A percentile compares a stretch with the other conserved stretches of the same genome.
Conservation (phyloP, 2,797 vertebrate genomes). For the Urosaurus nigricauda region DNA sequence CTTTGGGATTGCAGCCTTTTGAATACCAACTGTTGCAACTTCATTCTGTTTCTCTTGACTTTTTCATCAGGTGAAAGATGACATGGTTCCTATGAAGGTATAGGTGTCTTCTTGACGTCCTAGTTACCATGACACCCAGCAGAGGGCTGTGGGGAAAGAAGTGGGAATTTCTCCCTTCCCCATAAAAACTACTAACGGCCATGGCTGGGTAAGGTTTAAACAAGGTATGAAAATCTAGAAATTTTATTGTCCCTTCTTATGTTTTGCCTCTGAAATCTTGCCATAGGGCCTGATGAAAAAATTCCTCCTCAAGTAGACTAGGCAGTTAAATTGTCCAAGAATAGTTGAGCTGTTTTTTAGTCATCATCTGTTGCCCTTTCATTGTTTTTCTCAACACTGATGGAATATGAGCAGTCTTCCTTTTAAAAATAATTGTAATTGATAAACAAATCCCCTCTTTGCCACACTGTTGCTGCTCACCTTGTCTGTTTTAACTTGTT, state of each 20-base stretch:
- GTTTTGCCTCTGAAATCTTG: not conserved
- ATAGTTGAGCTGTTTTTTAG: not conserved
- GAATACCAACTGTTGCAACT: not conserved
- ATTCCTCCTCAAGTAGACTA: not conserved
- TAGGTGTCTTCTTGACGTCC: conserved; percentile 79
- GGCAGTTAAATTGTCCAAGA: not conserved
- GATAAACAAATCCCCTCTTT: not conserved
- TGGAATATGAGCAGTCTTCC: conserved; percentile 1
- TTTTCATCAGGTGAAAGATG: conserved; percentile 83
- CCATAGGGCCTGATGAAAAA: not conserved
- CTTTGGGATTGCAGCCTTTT: not conserved
- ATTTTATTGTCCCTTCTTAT: too few relatives aligned
- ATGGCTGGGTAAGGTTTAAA: conserved; percentile 85
- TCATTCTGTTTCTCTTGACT: not conserved
- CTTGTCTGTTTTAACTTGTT: not conserved
- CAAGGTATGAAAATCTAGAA: not conserved
- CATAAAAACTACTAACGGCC: conserved; percentile 87
- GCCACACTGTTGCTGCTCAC: not conserved
- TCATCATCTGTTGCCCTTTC: not conserved
- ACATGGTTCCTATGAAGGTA: conserved; percentile 76
- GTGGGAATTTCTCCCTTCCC: conserved; percentile 74
- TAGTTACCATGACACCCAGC: conserved; percentile 83
- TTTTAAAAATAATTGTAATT: conserved; percentile 1
- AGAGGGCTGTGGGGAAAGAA: conserved; percentile 85
- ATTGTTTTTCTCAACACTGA: not conserved